phyloP scores from a whole-genome alignment of 2,797 vertebrate genomes.

The Chlorospingus semifuscus region DNA sequence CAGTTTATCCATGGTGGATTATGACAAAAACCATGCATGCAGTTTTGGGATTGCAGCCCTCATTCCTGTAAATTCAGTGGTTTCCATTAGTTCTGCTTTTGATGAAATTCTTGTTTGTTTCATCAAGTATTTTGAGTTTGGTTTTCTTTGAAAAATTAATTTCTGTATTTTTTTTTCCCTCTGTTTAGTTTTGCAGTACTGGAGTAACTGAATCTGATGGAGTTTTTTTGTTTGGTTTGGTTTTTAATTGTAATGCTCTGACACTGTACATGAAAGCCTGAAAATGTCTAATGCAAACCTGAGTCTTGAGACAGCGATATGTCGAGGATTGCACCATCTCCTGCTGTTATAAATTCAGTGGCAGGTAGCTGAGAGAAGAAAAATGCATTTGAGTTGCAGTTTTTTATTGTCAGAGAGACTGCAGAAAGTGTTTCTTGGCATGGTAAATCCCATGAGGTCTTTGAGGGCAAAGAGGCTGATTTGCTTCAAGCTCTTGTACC shows the following conservation, averaged over 20 bases:
- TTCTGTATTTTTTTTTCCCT: background rate
- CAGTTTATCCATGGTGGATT: background rate
- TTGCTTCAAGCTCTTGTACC: background rate
- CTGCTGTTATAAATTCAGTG: background rate
- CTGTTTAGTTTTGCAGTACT: background rate
- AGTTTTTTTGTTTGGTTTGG: background rate
- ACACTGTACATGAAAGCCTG: background rate
- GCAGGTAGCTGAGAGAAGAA: background rate
- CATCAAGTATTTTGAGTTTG: background rate
- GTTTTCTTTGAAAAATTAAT: background rate
- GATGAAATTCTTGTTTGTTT: background rate
- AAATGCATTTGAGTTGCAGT: background rate
- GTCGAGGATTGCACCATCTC: background rate
- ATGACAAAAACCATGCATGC: background rate
- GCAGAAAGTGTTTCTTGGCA: background rate
- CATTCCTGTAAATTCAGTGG: accelerated
- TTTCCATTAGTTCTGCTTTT: background rate
- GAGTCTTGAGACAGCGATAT: background rate
- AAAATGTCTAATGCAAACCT: background rate
- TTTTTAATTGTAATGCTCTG: background rate
- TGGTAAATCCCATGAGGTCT: background rate
- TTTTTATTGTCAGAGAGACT: background rate
- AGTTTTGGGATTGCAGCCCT: background rate
- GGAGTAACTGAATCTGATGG: background rate
- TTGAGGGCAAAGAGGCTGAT: background rate